These are phyloP conservation scores for Callocephalon fimbriatum DNA, from an alignment of 2,113 vertebrate species.

Conservation along the genomic window DNA sequence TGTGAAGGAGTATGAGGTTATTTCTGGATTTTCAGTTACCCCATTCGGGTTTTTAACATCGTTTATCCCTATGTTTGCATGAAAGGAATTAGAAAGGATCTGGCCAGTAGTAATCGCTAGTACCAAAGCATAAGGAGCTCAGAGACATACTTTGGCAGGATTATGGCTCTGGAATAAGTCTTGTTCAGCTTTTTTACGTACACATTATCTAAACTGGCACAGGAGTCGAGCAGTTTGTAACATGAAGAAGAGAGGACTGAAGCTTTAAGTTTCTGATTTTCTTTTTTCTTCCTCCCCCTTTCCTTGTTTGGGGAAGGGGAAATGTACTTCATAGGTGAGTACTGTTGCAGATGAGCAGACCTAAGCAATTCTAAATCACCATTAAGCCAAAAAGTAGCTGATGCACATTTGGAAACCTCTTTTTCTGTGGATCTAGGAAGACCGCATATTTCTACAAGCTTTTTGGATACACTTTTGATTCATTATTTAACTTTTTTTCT, in stretches of 20 bases:
- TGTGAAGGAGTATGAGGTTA: not conserved
- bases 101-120: not conserved
- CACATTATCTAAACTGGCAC: not conserved
- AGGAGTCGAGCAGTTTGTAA: not conserved
- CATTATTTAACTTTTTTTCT: not conserved
- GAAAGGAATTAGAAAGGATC: not conserved
- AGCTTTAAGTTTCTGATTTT: not conserved
- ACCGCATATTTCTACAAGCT: not conserved
- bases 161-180: not conserved
- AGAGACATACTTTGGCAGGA: not conserved
- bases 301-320: not conserved
- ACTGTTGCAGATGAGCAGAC: not conserved
- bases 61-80: not conserved
- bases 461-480: not conserved
- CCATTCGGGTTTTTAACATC: not conserved
- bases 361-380: not conserved
- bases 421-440: not conserved
- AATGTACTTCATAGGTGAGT: not conserved
- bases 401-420: not conserved
- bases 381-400: not conserved
- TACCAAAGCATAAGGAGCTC: not conserved
- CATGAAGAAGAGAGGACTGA: not conserved
- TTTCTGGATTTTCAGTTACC: not conserved
- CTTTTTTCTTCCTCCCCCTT: not conserved
- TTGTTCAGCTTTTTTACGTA: not conserved